Evolutionary conservation across 2,888 invertebrate species (phyloP).

Genomic region (Aproaerema taeniolella): DNA sequence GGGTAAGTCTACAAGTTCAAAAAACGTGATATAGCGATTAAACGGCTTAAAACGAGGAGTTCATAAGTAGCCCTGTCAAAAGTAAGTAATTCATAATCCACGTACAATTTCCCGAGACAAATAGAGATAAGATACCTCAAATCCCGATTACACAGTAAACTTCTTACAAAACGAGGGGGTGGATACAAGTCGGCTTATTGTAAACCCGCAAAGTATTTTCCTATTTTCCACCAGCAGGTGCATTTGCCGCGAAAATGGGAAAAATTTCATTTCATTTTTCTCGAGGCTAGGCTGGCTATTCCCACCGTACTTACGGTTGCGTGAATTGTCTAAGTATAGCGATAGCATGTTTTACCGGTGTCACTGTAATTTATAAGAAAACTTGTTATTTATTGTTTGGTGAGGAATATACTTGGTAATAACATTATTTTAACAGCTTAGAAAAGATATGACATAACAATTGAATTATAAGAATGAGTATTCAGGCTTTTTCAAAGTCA

Average conservation of each 20-base stretch:
- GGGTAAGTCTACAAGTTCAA: too few relatives aligned
- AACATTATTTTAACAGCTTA: too few relatives aligned
- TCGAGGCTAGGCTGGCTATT: constrained; percentile 25
- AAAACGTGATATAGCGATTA: too few relatives aligned
- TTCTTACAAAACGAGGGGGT: constrained; percentile 39
- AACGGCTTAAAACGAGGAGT: constrained; percentile 10
- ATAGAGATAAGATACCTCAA: constrained; percentile 29
- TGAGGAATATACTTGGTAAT: too few relatives aligned
- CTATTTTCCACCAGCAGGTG: constrained; percentile 43
- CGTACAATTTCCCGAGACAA: constrained; percentile 17
- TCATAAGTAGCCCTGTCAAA: neutral
- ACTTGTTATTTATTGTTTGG: too few relatives aligned
- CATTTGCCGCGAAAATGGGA: constrained; percentile 39
- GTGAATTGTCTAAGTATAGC: constrained; percentile 9
- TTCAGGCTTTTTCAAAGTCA: too few relatives aligned
- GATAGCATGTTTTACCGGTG: neutral
- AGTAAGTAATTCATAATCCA: constrained; percentile 2
- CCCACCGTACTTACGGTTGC: constrained; percentile 14
- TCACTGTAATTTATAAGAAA: too few relatives aligned
- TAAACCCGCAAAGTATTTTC: constrained; percentile 44
- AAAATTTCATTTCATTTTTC: constrained; percentile 45
- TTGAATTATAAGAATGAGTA: too few relatives aligned
- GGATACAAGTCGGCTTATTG: constrained; percentile 51
- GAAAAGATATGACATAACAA: too few relatives aligned
- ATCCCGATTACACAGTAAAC: constrained; percentile 29